These are phyloP conservation scores for Albula goreensis DNA, from an alignment of 2,113 vertebrate species.

Conservation along the genomic window DNA sequence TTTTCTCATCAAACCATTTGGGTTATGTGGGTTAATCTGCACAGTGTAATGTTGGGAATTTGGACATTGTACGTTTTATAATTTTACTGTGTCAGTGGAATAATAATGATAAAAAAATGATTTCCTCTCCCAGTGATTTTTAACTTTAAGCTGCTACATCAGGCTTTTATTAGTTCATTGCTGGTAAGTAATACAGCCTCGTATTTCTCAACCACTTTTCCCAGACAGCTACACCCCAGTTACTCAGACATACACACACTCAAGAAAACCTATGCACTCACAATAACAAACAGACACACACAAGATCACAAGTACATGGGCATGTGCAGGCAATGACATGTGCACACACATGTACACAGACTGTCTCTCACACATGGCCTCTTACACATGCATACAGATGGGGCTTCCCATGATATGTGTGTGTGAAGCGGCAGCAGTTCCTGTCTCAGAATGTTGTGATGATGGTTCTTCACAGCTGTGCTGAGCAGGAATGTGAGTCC, in stretches of 20 bases:
- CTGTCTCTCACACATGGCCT: neutral
- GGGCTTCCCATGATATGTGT: neutral
- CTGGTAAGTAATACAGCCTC: no score
- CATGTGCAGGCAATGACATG: no score
- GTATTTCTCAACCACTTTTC: no score
- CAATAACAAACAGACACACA: neutral
- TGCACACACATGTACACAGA: neutral
- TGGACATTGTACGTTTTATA: no score
- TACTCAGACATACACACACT: neutral
- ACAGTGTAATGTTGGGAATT: neutral
- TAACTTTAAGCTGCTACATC: no score
- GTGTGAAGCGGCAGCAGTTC: neutral
- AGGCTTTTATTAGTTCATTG: no score
- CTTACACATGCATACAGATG: neutral
- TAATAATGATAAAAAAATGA: no score
- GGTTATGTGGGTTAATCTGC: neutral
- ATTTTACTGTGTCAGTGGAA: no score
- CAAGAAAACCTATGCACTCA: neutral
- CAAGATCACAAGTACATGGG: no score
- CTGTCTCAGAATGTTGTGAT: neutral
- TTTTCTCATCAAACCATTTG: neutral
- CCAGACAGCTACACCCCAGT: no score
- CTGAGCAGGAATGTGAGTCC: neutral
- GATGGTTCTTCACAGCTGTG: neutral
- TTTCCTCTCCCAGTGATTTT: no score